These are phyloP conservation scores for Phyllotis vaccarum DNA, from an alignment of 2,797 vertebrate genomes.

Conservation along the genomic window DNA sequence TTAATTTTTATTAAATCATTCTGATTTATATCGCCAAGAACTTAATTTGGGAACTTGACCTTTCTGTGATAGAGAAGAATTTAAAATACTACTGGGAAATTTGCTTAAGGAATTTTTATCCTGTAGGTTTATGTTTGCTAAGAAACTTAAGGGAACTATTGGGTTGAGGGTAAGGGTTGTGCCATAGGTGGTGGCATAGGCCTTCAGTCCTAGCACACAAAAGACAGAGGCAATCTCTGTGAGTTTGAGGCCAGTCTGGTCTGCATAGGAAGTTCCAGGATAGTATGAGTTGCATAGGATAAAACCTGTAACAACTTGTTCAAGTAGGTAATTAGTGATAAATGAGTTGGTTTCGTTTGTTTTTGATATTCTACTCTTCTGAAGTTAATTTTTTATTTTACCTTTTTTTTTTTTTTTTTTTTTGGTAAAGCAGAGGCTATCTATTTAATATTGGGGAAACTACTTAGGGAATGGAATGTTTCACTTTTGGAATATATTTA, in stretches of 20 bases:
- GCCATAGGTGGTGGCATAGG: not conserved
- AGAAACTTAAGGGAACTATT: not conserved
- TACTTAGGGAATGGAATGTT: not conserved
- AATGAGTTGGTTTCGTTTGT: not conserved
- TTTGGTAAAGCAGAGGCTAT: not conserved
- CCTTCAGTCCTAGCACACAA: not conserved
- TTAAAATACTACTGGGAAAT: slow-evolving; percentile 45
- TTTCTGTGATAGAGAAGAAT: slow-evolving; percentile 1
- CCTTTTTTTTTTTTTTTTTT: not conserved
- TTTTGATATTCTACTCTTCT: slow-evolving; percentile 37
- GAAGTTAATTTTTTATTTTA: slow-evolving; percentile 35
- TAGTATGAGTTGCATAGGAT: not conserved
- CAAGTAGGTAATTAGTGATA: not conserved
- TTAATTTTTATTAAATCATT: slow-evolving; percentile 20
- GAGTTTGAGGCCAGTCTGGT: not conserved
- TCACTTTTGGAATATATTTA: slow-evolving; percentile 31
- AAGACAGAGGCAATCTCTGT: not conserved
- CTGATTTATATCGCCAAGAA: not conserved
- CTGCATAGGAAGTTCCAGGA: not conserved
- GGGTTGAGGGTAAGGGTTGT: not conserved
- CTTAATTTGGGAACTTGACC: slow-evolving; percentile 38
- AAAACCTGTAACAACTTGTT: slow-evolving; percentile 2
- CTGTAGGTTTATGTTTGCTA: slow-evolving; percentile 27
- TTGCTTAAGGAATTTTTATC: slow-evolving; percentile 29
- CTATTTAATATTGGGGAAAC: not conserved